Conservation (phyloP, 2,113 vertebrate species). For the Phalacrocorax aristotelis region DNA sequence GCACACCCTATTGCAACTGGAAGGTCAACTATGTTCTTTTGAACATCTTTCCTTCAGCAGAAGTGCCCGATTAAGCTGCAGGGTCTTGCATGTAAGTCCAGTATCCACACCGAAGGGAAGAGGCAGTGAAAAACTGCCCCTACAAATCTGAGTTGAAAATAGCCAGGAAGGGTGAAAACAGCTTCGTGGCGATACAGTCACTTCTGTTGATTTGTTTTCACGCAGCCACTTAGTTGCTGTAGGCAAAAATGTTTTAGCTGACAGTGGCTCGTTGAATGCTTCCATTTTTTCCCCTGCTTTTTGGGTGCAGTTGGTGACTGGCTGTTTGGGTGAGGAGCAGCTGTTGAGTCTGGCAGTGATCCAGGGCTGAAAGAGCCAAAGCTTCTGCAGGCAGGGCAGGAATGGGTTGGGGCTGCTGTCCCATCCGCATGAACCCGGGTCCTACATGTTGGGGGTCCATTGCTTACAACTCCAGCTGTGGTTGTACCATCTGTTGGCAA, state of each 20-base stretch:
- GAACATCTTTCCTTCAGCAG: neutral
- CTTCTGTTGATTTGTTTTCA: neutral
- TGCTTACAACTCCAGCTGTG: neutral
- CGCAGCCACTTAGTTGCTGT: neutral
- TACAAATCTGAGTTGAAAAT: neutral
- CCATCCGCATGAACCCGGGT: neutral
- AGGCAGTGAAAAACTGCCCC: neutral
- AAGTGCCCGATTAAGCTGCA: neutral
- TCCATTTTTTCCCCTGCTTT: neutral
- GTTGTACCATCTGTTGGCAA: neutral
- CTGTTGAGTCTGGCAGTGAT: neutral
- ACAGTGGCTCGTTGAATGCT: neutral
- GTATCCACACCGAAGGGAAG: neutral
- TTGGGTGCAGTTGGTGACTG: neutral
- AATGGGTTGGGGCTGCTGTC: neutral
- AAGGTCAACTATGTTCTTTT: neutral
- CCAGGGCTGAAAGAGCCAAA: neutral
- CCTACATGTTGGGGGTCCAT: neutral
- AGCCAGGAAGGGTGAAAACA: neutral
- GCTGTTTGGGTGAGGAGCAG: neutral
- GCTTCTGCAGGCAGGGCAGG: neutral
- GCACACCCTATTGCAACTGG: neutral
- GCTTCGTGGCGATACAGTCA: neutral
- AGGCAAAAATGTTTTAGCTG: slow-evolving; percentile 8
- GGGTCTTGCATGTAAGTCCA: neutral